Base-by-base conservation (phyloP, 2,113 vertebrate genomes). In the Oreocharis arfaki region DNA sequence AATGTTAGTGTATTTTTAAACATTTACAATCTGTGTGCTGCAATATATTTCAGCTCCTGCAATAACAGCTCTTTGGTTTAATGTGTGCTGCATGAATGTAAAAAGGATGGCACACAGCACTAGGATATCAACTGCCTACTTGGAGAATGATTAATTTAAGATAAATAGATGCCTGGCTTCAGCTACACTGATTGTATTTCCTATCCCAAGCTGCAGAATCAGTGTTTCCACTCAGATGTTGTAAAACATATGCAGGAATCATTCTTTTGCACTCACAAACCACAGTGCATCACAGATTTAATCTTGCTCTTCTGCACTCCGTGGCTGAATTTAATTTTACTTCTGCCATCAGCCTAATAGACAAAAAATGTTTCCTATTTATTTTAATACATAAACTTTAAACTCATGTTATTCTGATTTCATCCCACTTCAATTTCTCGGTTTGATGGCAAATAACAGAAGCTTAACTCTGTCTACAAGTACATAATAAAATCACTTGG, bases 111-210 rank as follows among this genome's bases (percentile, higher is more conserved):
- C 91, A 95, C 41, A 89, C 18, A 91, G 93, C 67, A 95, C 82
- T 68, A 84, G 76, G 71, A 80, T 96, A 97, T 97, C 96, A 97
- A 95, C 93, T 94, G 84, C 89, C 88, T 96, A 77, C 94, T 93
- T 87, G 63, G 84, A 93, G 97, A 97, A 95, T 94, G 95, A 98
- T 97, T 97, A 97, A 97, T 97, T 97, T 95, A 89, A 97, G 96
- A 97, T 96, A 97, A 98, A 97, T 95, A 96, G 95, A 93, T 91
- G 61, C 93, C 89, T 97, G 88, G 61, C 95, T 96, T 96, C 92
- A 95, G 83, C 91, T 67, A 85, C 46, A 27, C 49, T 91, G 93
- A 97, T 93, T 92, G 50, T 81, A 95, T 97, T 98, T 97, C 65
- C 86, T 84, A 94, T 78, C 67, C 94, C 69, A 85, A 77, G 69